Evolutionary conservation across 2,888 invertebrate species (phyloP).

Genomic region (Luperina nickerlii): DNA sequence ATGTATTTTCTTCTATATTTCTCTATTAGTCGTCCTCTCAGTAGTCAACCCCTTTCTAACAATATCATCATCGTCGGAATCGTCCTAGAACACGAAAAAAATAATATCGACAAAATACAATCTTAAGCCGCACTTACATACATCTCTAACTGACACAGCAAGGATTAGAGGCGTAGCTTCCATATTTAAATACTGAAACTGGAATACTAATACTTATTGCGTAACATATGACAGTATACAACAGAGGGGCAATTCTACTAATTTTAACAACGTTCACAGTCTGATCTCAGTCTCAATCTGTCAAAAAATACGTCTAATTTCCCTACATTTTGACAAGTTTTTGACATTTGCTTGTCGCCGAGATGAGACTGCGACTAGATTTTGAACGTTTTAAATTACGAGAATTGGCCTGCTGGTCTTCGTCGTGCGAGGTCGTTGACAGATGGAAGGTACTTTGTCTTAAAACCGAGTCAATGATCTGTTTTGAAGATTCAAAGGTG

Average conservation of each 20-base stretch:
- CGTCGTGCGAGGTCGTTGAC: constrained; percentile 58
- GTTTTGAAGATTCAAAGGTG: constrained; percentile 31
- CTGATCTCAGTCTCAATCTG: no score
- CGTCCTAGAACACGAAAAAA: background rate
- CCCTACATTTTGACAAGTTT: no score
- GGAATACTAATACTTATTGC: constrained; percentile 40
- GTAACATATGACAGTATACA: constrained; percentile 59
- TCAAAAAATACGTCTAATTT: no score
- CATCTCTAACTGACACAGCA: constrained; percentile 1
- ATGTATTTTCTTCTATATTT: no score
- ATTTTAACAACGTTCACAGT: no score
- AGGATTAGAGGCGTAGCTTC: background rate
- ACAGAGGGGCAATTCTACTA: no score
- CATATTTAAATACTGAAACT: constrained; percentile 14
- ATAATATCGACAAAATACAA: background rate
- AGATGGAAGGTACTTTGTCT: constrained; percentile 55
- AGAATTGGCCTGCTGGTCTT: no score
- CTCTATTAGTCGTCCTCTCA: no score
- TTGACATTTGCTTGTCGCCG: no score
- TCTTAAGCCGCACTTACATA: background rate
- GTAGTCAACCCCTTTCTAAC: no score
- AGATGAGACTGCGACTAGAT: no score
- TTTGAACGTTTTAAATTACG: no score
- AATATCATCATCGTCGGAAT: background rate
- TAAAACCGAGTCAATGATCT: constrained; percentile 54